Evolutionary conservation across 2,113 vertebrate species (phyloP), one percentile per base, ranked within the genome.

Genomic region (Nestor notabilis): DNA sequence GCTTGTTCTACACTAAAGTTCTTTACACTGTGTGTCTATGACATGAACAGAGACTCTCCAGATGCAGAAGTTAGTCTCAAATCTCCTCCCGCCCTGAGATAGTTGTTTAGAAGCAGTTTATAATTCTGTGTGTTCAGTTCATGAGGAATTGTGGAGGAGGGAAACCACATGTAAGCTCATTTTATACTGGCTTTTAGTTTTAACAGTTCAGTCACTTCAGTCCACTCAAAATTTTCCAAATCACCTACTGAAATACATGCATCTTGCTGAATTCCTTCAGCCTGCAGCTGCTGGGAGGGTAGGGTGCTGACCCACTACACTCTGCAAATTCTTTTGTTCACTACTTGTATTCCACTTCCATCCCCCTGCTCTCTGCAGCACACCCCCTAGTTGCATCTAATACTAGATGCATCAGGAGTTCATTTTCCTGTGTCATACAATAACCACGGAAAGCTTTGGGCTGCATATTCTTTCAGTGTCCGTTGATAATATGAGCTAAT

Each of bases 21-120:
- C 6, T 4, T 43, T 23, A 13, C 7, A 0, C 8, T 7, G 0
- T 13, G 0, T 13, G 1, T 47, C 21, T 58, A 3, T 39, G 43
- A 47, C 13, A 17, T 33, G 53, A 29, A 17, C 10, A n/a, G 37
- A 81, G 28, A 13, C 21, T 65, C 37, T 74, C 49, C 41, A 49
- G 21, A 3, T 87, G 21, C 25, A n/a, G 43, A 29, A 89, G 1
- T 3, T 56, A 29, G 29, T 71, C n/a, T 55, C 9, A 63, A n/a
- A 44, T 10, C 41, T 39, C 3, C 17, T 4, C 2, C 13, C 28
- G 19, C 28, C 18, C 27, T 2, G 4, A 47, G 58, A 43, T 28
- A 46, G 66, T 37, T 50, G 35, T 11, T 84, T 49, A 80, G 29
- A 81, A 71, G 11, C 18, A 39, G 21, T 18, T 61, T 29, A 53